phyloP scores from a whole-genome alignment of 2,113 vertebrate genomes.

The Oxygymnocypris stewartii region DNA sequence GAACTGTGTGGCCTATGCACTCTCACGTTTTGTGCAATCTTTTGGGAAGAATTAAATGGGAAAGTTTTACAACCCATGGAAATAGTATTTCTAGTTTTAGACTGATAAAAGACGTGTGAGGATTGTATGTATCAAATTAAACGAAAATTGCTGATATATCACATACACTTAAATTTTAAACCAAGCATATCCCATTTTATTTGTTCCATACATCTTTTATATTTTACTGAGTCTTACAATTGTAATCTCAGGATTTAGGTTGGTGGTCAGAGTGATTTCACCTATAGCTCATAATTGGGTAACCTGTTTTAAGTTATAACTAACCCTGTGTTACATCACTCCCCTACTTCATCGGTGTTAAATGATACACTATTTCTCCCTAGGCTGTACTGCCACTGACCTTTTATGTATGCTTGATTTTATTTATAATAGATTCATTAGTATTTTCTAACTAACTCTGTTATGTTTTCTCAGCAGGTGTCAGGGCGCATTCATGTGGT shows the following conservation, averaged over 20 bases:
- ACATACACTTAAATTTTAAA: neutral
- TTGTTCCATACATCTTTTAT: neutral
- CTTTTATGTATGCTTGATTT: too few species aligned
- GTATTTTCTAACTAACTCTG: neutral
- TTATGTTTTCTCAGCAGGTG: constrained; percentile 60
- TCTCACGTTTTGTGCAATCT: neutral
- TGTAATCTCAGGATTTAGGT: neutral
- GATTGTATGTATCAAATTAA: neutral
- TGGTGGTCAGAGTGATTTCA: neutral
- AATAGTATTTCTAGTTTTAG: neutral
- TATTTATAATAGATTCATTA: constrained; percentile 34
- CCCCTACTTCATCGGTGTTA: neutral
- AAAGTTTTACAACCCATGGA: neutral
- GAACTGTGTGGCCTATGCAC: neutral
- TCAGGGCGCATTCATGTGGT: constrained; percentile 58
- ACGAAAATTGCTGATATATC: neutral
- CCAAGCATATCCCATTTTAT: neutral
- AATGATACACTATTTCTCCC: neutral
- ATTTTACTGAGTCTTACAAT: neutral
- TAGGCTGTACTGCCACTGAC: neutral
- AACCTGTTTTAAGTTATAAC: neutral
- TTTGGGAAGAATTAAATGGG: neutral
- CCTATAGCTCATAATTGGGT: neutral
- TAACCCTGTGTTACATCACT: neutral
- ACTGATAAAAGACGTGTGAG: neutral